Conservation (phyloP, 1,140 invertebrate genomes). For the Magallana ariakensis region DNA sequence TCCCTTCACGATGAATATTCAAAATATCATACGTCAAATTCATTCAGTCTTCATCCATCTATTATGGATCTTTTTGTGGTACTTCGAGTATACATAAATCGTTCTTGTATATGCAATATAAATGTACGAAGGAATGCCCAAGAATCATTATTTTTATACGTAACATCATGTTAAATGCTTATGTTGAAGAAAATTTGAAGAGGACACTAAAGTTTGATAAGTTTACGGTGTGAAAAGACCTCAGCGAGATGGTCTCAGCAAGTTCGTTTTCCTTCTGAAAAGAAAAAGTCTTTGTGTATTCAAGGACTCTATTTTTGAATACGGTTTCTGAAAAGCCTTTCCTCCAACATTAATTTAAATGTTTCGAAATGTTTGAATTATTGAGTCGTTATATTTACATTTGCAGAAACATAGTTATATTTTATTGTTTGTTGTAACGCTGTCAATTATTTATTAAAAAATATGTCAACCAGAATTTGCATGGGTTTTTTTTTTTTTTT, state of each 20-base stretch:
- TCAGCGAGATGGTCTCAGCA: neutral
- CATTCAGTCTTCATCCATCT: neutral
- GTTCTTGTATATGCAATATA: slow-evolving; percentile 4
- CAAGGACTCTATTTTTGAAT: neutral
- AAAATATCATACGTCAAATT: neutral
- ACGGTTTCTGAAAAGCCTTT: neutral
- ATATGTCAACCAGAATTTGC: too few relatives aligned
- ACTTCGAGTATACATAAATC: neutral
- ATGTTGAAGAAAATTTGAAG: neutral
- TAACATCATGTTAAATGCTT: too few relatives aligned
- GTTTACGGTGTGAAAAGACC: neutral
- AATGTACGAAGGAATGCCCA: neutral
- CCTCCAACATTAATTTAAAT: too few relatives aligned
- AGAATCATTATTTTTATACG: too few relatives aligned
- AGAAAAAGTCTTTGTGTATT: neutral
- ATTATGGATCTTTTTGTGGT: neutral
- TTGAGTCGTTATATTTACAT: too few relatives aligned
- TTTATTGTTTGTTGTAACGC: too few relatives aligned
- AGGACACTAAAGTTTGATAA: neutral
- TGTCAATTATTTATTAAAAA: too few relatives aligned
- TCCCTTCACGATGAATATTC: neutral
- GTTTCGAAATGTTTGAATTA: too few relatives aligned
- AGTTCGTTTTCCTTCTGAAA: neutral
- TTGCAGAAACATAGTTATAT: too few relatives aligned
- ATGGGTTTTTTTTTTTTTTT: too few relatives aligned